phyloP scores from a whole-genome alignment of 2,797 vertebrate genomes.

The Eulemur albifrons region DNA sequence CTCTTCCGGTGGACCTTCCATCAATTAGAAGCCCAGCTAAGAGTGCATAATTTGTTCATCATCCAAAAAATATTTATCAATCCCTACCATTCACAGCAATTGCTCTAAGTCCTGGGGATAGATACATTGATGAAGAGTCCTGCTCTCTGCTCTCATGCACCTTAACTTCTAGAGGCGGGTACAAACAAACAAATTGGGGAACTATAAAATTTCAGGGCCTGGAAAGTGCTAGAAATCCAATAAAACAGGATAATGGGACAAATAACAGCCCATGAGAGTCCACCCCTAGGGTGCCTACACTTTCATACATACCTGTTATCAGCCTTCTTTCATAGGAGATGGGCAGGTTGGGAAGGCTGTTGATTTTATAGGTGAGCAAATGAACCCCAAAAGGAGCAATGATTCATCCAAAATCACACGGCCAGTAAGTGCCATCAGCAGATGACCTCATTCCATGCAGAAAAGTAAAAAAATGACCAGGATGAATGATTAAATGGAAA shows the following conservation, averaged over 20 bases:
- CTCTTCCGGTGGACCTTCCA: background rate
- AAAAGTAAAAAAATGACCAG: conserved; percentile 22
- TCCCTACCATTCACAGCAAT: background rate
- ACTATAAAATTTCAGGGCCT: background rate
- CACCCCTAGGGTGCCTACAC: background rate
- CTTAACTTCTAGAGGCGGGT: background rate
- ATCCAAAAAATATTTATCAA: background rate
- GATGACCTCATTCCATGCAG: background rate
- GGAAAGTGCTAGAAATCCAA: background rate
- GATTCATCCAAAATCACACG: background rate
- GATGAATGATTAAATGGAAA: background rate
- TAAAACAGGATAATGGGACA: background rate
- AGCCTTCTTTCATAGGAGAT: background rate
- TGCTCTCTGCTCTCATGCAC: background rate
- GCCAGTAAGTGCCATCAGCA: background rate
- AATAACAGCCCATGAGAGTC: background rate
- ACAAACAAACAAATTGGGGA: background rate
- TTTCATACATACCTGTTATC: background rate
- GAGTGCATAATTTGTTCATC: background rate
- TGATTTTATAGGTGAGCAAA: background rate
- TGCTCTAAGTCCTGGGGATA: background rate
- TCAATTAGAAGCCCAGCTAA: background rate
- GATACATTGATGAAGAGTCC: background rate
- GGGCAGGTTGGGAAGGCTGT: background rate
- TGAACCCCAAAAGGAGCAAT: background rate